Percentiles rank a stretch among this genome's conserved stretches.
These are phyloP conservation scores for Aplidium turbinatum DNA, from an alignment of 23 tunicate species.

Conservation along the genomic window DNA sequence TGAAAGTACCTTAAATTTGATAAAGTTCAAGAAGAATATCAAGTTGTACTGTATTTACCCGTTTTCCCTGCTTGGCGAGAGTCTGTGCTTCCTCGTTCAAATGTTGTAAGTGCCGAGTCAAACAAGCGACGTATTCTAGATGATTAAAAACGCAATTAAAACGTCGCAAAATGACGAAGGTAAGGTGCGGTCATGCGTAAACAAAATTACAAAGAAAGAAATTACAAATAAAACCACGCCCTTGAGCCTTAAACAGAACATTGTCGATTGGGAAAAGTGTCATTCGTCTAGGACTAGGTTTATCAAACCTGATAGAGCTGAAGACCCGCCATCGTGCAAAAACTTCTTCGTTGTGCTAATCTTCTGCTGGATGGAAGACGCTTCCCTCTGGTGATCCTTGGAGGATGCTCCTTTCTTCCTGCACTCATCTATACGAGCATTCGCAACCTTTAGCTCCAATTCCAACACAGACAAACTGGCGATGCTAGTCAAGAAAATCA, in stretches of 20 bases:
- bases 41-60: too few relatives aligned
- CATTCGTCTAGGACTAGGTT: too few relatives aligned
- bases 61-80: constrained; percentile 63
- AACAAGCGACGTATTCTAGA: constrained; percentile 61
- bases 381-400: constrained; percentile 38
- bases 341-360: constrained; percentile 54
- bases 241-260: too few relatives aligned
- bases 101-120: constrained; percentile 51
- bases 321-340: constrained; percentile 59
- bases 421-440: constrained; percentile 62
- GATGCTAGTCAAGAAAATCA: constrained; percentile 28
- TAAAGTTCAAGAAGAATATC: too few relatives aligned
- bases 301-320: constrained; percentile 69
- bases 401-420: constrained; percentile 42
- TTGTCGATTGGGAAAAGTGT: too few relatives aligned
- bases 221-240: too few relatives aligned
- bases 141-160: too few relatives aligned
- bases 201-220: too few relatives aligned
- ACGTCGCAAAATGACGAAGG: too few relatives aligned
- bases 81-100: constrained; percentile 58
- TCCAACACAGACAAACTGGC: constrained; percentile 72
- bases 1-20: too few relatives aligned
- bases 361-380: constrained; percentile 30
- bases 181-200: too few relatives aligned
- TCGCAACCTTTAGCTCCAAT: constrained; percentile 60